Conservation (phyloP, 2,888 invertebrate species). For the Synergus itoensis region DNA sequence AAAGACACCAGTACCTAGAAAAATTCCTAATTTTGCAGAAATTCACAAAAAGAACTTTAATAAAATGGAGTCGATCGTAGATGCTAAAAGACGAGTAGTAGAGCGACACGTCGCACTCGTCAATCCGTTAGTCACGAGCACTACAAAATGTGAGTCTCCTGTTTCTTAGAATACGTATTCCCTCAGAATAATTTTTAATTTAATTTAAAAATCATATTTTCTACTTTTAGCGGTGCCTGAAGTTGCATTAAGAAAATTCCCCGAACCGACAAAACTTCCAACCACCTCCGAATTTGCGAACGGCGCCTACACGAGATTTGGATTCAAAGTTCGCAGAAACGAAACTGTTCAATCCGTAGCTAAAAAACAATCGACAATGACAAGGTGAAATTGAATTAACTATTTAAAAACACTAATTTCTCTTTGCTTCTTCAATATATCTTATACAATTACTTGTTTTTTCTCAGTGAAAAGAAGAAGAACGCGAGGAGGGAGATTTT, state of each 20-base stretch:
- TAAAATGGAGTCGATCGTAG: constrained; percentile 84
- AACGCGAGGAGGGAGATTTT: constrained; percentile 79
- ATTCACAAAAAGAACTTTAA: constrained; percentile 84
- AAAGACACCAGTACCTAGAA: constrained; percentile 75
- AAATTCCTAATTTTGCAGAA: constrained; percentile 85
- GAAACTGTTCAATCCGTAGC: constrained; percentile 63
- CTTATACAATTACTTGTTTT: background rate
- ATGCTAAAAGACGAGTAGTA: constrained; percentile 73
- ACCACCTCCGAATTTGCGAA: constrained; percentile 25
- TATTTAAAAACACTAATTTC: background rate
- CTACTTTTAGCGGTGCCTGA: constrained; percentile 41
- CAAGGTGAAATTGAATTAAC: constrained; percentile 41
- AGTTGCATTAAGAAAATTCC: constrained; percentile 10
- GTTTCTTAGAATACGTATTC: constrained; percentile 10
- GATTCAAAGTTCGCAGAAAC: constrained; percentile 79
- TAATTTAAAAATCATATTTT: background rate
- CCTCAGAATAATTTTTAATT: constrained; percentile 7
- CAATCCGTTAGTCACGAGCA: constrained; percentile 49
- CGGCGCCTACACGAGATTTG: constrained; percentile 77
- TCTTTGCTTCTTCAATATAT: background rate
- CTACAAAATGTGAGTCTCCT: constrained; percentile 48
- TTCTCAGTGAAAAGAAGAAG: constrained; percentile 72
- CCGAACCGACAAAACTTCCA: constrained; percentile 10
- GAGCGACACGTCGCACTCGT: constrained; percentile 62
- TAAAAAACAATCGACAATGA: constrained; percentile 51